Percentiles rank a stretch among this genome's conserved stretches.
phyloP scores from a whole-genome alignment of 1,140 invertebrate genomes.

The Sarcophaga bullata region DNA sequence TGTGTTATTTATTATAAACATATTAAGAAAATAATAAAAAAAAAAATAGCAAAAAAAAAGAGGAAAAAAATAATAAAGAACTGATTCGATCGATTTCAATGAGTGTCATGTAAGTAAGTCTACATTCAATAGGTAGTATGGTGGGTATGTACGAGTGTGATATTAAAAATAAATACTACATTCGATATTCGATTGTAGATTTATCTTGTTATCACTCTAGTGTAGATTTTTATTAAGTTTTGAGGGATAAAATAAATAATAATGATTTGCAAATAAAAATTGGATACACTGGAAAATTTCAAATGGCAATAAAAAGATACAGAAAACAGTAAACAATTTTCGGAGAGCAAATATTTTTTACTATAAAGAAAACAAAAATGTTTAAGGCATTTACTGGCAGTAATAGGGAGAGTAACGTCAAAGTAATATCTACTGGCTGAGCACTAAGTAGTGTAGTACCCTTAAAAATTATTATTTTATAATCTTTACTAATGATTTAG shows the following conservation, averaged over 20 bases:
- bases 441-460: too few relatives aligned
- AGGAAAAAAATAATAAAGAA: neutral
- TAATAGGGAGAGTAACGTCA: neutral
- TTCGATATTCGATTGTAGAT: neutral
- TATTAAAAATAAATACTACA: neutral
- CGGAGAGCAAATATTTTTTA: neutral
- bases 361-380: neutral
- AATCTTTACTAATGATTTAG: neutral
- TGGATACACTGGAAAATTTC: neutral
- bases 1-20: slow-evolving; percentile 25
- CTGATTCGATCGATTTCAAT: slow-evolving; percentile 18
- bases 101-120: slow-evolving; percentile 14
- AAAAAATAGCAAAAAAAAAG: neutral
- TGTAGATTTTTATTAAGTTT: slow-evolving; percentile 29
- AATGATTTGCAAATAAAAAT: slow-evolving; percentile 1
- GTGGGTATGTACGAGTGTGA: neutral
- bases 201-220: slow-evolving; percentile 26
- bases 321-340: neutral
- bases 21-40: slow-evolving; percentile 7
- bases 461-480: neutral
- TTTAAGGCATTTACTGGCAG: neutral
- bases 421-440: neutral
- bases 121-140: neutral
- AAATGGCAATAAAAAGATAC: neutral
- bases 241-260: slow-evolving; percentile 21